Conservation (phyloP, 2,888 invertebrate genomes). For the Sinelater perroti region DNA sequence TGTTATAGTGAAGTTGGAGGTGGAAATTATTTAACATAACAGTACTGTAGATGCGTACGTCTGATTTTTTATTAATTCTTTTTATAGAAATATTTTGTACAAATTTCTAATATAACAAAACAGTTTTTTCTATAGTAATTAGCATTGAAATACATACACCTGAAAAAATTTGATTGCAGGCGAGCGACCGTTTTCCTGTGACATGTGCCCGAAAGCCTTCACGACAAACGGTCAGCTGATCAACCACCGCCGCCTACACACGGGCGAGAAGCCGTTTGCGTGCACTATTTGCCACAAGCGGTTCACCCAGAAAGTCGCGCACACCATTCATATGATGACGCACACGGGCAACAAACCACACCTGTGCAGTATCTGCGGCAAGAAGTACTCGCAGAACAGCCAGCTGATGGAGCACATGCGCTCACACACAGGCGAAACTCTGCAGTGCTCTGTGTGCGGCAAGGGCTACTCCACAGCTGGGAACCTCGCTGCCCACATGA, state of each 20-base stretch:
- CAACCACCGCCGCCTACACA: slow-evolving; percentile 47
- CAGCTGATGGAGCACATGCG: slow-evolving; percentile 48
- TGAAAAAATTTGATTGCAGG: slow-evolving; percentile 33
- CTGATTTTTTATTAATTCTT: no score
- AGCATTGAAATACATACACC: no score
- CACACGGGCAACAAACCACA: slow-evolving; percentile 48
- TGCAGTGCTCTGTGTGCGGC: slow-evolving; percentile 47
- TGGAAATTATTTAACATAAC: no score
- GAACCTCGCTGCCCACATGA: slow-evolving; percentile 50
- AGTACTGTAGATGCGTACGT: no score
- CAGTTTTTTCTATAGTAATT: no score
- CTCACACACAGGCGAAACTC: slow-evolving; percentile 50
- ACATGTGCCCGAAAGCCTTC: slow-evolving; percentile 43
- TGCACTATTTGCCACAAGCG: slow-evolving; percentile 54
- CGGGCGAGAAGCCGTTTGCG: slow-evolving; percentile 53
- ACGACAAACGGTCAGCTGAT: slow-evolving; percentile 48
- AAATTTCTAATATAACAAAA: no score
- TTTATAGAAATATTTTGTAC: no score
- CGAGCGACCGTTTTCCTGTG: slow-evolving; percentile 44
- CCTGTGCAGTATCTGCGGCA: slow-evolving; percentile 48
- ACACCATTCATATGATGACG: slow-evolving; percentile 47
- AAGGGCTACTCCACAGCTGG: slow-evolving; percentile 47
- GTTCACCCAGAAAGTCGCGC: slow-evolving; percentile 50
- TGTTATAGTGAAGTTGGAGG: no score
- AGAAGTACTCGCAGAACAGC: slow-evolving; percentile 47